A percentile compares a stretch with the other conserved stretches of the same genome.
Evolutionary conservation across 2,797 vertebrate genomes (phyloP).

Genomic region (Cuniculus paca): DNA sequence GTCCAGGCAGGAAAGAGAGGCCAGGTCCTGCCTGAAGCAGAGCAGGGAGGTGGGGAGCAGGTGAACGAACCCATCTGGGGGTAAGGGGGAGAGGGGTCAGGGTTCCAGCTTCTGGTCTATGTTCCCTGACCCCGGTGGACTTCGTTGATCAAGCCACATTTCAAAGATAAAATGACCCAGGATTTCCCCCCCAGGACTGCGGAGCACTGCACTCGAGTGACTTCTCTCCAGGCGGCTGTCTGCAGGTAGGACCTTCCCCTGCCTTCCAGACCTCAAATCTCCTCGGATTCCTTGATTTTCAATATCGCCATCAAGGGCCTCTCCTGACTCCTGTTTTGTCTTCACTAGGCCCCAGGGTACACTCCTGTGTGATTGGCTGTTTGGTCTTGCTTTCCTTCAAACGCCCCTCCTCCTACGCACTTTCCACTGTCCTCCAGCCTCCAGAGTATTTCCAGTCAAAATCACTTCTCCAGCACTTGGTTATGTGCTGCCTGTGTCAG

Average conservation of each 20-base stretch:
- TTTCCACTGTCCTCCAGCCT: too few species aligned
- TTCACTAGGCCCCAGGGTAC: neutral
- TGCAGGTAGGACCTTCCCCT: too few species aligned
- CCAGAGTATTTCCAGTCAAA: neutral
- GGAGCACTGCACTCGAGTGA: too few species aligned
- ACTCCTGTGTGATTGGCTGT: neutral
- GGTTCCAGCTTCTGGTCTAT: fast-evolving
- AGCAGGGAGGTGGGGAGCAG: too few species aligned
- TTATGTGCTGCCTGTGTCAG: fast-evolving
- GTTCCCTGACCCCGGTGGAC: neutral
- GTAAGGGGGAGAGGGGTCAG: too few species aligned
- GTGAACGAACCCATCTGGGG: neutral
- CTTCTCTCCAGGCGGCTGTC: neutral
- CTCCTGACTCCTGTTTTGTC: neutral
- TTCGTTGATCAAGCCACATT: neutral
- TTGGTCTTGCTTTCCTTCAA: neutral
- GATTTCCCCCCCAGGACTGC: too few species aligned
- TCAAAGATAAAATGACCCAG: neutral
- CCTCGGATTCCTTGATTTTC: neutral
- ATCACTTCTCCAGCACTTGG: neutral
- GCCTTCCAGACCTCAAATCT: neutral
- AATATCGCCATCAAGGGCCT: neutral
- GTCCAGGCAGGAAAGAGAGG: too few species aligned
- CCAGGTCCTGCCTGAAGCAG: too few species aligned
- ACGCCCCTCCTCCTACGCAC: fast-evolving